A percentile compares a stretch with the other conserved stretches of the same genome.
Conservation (phyloP, 2,888 invertebrate genomes). For the Masnerella sp. region DNA sequence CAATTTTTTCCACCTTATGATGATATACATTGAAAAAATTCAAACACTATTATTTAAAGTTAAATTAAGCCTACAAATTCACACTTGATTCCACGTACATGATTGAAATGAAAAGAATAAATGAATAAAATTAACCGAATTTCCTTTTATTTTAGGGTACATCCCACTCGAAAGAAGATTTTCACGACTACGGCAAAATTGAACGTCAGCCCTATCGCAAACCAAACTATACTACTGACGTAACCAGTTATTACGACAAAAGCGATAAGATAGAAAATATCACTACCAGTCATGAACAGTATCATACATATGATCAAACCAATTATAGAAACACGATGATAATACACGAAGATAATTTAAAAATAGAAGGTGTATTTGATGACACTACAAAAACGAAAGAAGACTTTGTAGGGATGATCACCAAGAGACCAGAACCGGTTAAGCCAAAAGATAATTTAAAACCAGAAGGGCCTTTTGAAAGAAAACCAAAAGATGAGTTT, state of each 20-base stretch:
- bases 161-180: conserved; percentile 74
- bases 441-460: conserved; percentile 78
- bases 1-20: too few relatives aligned
- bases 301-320: conserved; percentile 81
- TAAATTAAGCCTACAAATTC: not conserved
- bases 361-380: conserved; percentile 64
- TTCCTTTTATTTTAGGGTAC: conserved; percentile 61
- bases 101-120: too few relatives aligned
- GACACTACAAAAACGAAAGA: conserved; percentile 46
- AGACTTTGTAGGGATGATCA: conserved; percentile 47
- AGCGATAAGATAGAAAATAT: conserved; percentile 81
- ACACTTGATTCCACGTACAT: too few relatives aligned
- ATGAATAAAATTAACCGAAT: not conserved
- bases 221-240: conserved; percentile 85
- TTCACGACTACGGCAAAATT: conserved; percentile 69
- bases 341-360: conserved; percentile 63
- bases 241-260: conserved; percentile 69
- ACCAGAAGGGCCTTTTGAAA: conserved; percentile 72
- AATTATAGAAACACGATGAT: conserved; percentile 76
- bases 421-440: conserved; percentile 65
- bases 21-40: not conserved
- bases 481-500: not conserved
- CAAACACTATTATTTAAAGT: not conserved
- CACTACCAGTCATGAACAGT: conserved; percentile 85
- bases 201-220: conserved; percentile 79